Base-by-base conservation (phyloP, 37 sponge, comb jelly and placozoan species). In the Sycon ciliatum region DNA sequence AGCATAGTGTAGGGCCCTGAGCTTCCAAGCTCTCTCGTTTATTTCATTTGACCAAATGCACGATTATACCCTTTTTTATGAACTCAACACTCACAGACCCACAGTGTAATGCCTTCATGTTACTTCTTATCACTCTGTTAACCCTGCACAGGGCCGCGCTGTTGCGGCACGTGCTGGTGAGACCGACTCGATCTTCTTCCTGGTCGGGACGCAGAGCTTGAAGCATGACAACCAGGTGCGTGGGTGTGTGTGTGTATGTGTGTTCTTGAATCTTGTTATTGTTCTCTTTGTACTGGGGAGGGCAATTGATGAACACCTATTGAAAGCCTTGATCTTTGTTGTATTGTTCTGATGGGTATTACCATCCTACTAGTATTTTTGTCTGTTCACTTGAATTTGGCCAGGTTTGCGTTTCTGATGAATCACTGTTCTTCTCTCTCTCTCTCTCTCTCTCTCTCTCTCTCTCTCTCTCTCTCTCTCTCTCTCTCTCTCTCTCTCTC, bases 181-280 rank as follows among this genome's bases (percentile, higher is more conserved):
- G 56, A 85, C 80, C 32, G 98, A 95, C 9, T 76, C 63, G 24
- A 88, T 95, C 11, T 86, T 85, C 1, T 95, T 91, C 72, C 69
- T 95, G 4, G 86, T 86, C 71, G 98, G 92, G 1, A 91, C 98
- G 4, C 92, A 91, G 65, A 76, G 84, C 0, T 67, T 95, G 56
- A 76, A 73, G 28, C 68, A 76, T 24, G 98, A 95, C 30, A 95
- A 95, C 49, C 86, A 88, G 80, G 95, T 93, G 9, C 27, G 64
- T 54, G 23, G 55, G 33, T 55, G 6, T 71, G 35, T 24, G 9
- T 33, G 67, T 67, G 56, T 56, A 35, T 71, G 31, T 18, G 20
- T 53, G 55, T 69, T n/a, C n/a, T n/a, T n/a, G n/a, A n/a, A n/a
- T n/a, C n/a, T n/a, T n/a, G n/a, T n/a, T n/a, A n/a, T n/a, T n/a